A percentile compares a stretch with the other conserved stretches of the same genome.
phyloP scores from a whole-genome alignment of 2,113 vertebrate genomes.

The Puntigrus tetrazona region DNA sequence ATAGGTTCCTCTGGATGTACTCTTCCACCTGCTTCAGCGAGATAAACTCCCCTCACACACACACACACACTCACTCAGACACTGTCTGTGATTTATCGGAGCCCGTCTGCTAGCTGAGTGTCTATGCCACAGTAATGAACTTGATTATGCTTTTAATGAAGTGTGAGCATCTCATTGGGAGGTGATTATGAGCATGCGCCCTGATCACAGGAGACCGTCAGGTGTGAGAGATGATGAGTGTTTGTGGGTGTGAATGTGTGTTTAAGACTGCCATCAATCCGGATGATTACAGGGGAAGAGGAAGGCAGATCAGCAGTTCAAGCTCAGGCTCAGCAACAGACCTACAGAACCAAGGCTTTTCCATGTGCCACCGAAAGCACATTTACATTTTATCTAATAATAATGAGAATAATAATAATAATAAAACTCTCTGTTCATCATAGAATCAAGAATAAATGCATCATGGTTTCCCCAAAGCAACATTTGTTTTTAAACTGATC shows the following conservation, averaged over 20 bases:
- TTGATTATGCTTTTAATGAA: slow-evolving; percentile 83
- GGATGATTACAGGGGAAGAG: neutral
- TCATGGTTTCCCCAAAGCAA: neutral
- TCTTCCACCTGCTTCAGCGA: slow-evolving; percentile 67
- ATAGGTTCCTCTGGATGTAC: neutral
- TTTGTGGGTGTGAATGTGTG: slow-evolving; percentile 6
- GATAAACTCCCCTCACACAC: slow-evolving; percentile 72
- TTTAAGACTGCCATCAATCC: slow-evolving; percentile 17
- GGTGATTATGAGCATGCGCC: slow-evolving; percentile 63
- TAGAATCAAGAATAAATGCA: neutral
- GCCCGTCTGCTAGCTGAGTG: slow-evolving; percentile 76
- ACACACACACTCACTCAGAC: slow-evolving; percentile 58
- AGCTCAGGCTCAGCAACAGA: slow-evolving; percentile 3
- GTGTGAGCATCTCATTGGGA: slow-evolving; percentile 76
- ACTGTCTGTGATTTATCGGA: slow-evolving; percentile 75
- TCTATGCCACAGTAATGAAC: slow-evolving; percentile 81
- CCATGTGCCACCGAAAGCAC: neutral
- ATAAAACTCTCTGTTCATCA: neutral
- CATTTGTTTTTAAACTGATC: neutral
- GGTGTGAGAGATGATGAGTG: slow-evolving; percentile 30
- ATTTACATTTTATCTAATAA: neutral
- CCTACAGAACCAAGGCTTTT: neutral
- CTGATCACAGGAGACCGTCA: slow-evolving; percentile 39
- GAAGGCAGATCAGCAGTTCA: neutral
- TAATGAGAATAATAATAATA: too few relatives aligned